Evolutionary conservation across 1,140 invertebrate genomes (phyloP).

Genomic region (Plectrocnemia conspersa): DNA sequence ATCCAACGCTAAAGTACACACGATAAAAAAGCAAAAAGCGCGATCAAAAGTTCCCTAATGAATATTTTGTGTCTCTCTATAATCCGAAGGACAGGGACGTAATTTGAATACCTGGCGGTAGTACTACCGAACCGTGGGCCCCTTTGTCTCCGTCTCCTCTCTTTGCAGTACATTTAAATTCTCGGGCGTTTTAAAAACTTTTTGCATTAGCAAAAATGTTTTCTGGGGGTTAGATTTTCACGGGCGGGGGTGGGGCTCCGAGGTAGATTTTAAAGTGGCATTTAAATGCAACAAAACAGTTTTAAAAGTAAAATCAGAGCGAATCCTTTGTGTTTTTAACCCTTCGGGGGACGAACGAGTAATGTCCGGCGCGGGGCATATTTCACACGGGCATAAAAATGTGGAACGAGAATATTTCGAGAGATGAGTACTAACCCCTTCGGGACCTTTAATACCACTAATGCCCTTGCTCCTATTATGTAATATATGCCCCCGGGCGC

Average conservation of each 20-base stretch:
- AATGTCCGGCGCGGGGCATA: constrained; percentile 5
- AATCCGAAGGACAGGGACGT: background rate
- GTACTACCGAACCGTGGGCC: no score
- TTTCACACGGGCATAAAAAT: background rate
- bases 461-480: constrained; percentile 1
- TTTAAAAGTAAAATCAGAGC: constrained; percentile 25
- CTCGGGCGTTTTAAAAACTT: constrained; percentile 23
- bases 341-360: constrained; percentile 5
- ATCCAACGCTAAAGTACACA: no score
- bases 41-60: no score
- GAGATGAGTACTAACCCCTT: background rate
- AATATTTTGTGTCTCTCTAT: no score
- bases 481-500: background rate
- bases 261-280: constrained; percentile 22
- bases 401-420: background rate
- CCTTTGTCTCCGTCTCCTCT: constrained; percentile 16
- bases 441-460: constrained; percentile 4
- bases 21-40: no score
- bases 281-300: constrained; percentile 27
- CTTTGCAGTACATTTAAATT: constrained; percentile 15
- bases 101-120: constrained; percentile 4
- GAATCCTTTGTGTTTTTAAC: constrained; percentile 19
- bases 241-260: background rate
- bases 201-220: constrained; percentile 21
- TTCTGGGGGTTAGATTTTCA: background rate